Conservation (phyloP, 2,113 vertebrate genomes). For the Xiphorhynchus elegans region DNA sequence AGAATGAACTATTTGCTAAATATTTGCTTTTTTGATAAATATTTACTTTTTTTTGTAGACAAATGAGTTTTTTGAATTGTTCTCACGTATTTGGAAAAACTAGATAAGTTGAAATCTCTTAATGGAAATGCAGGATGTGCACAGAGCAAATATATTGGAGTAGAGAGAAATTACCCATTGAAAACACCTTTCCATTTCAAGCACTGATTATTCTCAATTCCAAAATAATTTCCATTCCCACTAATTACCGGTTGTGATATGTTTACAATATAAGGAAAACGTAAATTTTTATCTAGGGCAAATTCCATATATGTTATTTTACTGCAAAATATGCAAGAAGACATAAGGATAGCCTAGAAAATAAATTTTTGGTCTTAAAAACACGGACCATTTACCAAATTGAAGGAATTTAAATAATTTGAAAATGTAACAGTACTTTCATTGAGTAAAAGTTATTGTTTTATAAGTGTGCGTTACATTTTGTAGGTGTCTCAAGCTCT, state of each 20-base stretch:
- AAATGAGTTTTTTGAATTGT: background rate
- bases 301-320: background rate
- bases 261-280: background rate
- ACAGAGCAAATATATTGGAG: background rate
- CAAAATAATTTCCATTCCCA: background rate
- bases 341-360: background rate
- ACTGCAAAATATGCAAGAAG: background rate
- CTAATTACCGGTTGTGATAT: background rate
- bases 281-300: background rate
- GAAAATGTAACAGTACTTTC: background rate
- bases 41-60: accelerated
- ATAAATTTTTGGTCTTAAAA: background rate
- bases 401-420: background rate
- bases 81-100: background rate
- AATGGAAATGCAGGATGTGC: accelerated
- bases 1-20: background rate
- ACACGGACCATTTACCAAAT: background rate
- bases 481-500: background rate
- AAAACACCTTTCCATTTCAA: background rate
- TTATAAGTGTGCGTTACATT: background rate
- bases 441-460: background rate
- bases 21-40: accelerated
- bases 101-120: background rate
- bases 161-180: background rate
- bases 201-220: background rate